Percentiles rank a stretch among this genome's conserved stretches.
Conservation (phyloP, 1,140 invertebrate species). For the Apolygus lucorum region DNA sequence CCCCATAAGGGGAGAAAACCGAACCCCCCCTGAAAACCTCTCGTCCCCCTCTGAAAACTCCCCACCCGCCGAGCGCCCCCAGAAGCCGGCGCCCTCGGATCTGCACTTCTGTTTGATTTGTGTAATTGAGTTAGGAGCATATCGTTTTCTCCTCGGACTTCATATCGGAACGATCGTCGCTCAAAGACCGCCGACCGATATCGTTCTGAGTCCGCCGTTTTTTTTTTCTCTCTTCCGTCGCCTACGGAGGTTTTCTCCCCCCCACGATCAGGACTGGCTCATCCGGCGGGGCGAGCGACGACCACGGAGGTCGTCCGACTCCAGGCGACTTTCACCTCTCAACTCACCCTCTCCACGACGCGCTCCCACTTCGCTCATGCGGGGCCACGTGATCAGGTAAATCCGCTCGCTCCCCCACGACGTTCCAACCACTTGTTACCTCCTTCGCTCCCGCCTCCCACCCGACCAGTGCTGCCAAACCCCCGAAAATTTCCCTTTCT, state of each 20-base stretch:
- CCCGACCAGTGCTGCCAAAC: too few species aligned
- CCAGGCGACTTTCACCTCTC: not conserved
- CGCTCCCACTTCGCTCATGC: not conserved
- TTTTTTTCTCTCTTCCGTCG: not conserved
- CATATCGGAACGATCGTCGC: not conserved
- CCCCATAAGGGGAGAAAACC: not conserved
- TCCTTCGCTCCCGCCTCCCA: too few species aligned
- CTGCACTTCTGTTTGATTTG: not conserved
- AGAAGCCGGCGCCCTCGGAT: not conserved
- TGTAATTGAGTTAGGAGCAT: not conserved
- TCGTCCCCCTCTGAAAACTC: too few species aligned
- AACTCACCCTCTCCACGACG: not conserved
- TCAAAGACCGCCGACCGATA: not conserved
- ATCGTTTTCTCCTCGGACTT: not conserved
- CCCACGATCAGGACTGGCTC: not conserved
- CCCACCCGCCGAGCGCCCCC: too few species aligned
- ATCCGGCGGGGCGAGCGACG: not conserved
- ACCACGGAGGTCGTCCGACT: not conserved
- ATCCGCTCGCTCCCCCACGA: too few species aligned
- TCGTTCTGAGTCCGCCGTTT: not conserved
- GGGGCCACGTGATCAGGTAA: not conserved
- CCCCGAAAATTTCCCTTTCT: too few species aligned
- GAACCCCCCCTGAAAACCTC: not conserved
- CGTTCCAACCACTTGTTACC: too few species aligned
- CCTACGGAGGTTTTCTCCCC: not conserved